Evolutionary conservation across 2,797 vertebrate genomes (phyloP).

Genomic region (Lepilemur septentrionalis): DNA sequence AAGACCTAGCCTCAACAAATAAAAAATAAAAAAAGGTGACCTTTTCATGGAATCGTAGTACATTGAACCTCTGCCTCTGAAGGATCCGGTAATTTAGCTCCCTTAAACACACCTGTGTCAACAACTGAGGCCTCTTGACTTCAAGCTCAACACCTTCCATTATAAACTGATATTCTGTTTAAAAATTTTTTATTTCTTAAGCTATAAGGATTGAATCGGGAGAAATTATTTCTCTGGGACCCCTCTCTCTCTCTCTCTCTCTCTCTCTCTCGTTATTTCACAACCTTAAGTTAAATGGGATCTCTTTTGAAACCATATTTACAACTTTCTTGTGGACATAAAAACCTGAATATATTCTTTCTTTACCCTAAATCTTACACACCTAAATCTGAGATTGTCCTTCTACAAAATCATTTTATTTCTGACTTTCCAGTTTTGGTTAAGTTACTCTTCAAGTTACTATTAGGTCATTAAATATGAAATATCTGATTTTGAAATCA

Average conservation of each 20-base stretch:
- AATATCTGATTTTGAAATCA: no score
- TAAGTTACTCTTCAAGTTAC: background rate
- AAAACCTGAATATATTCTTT: background rate
- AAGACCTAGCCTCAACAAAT: no score
- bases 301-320: background rate
- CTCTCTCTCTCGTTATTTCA: no score
- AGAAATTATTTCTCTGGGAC: background rate
- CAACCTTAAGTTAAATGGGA: background rate
- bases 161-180: background rate
- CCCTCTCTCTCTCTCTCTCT: no score
- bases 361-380: background rate
- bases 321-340: background rate
- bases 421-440: background rate
- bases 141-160: background rate
- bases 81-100: background rate
- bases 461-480: no score
- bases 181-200: background rate
- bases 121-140: background rate
- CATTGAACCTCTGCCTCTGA: background rate
- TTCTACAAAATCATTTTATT: background rate
- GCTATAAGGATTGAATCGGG: background rate
- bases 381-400: background rate
- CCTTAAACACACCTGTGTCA: background rate
- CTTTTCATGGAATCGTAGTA: background rate
- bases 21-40: background rate